Evolutionary conservation across 2,113 vertebrate genomes (phyloP).

Genomic region (Mesoclemmys tuberculata): DNA sequence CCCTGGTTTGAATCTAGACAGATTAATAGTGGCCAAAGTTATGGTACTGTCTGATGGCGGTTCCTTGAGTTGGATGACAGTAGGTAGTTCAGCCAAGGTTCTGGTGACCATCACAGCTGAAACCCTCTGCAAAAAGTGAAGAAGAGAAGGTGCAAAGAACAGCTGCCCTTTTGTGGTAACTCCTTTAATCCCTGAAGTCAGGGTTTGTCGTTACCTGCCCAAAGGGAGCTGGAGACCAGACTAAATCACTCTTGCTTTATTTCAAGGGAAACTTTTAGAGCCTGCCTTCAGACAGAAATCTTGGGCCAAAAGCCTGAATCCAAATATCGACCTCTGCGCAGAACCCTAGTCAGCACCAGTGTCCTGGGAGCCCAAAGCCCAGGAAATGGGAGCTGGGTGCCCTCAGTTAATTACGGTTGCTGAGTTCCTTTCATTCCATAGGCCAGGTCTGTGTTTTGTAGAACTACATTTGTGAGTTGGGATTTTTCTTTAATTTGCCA

Average conservation of each 20-base stretch:
- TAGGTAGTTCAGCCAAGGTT: not conserved
- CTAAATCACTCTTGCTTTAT: conserved; percentile 37
- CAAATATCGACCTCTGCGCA: not conserved
- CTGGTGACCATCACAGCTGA: not conserved
- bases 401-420: not conserved
- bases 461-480: not conserved
- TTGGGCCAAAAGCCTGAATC: not conserved
- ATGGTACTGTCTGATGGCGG: not conserved
- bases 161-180: not conserved
- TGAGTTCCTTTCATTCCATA: not conserved
- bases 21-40: not conserved
- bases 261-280: conserved; percentile 47
- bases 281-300: not conserved
- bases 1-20: not conserved
- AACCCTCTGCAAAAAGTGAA: conserved; percentile 16
- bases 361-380: not conserved
- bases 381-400: conserved; percentile 4
- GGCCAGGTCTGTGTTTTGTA: not conserved
- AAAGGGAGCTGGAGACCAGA: conserved; percentile 50
- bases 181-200: conserved; percentile 38
- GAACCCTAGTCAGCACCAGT: not conserved
- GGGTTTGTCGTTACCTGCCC: conserved; percentile 61
- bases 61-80: not conserved
- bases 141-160: not conserved
- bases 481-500: not conserved